Evolutionary conservation across 2,888 invertebrate species (phyloP).

Genomic region (Thereva nobilitata): DNA sequence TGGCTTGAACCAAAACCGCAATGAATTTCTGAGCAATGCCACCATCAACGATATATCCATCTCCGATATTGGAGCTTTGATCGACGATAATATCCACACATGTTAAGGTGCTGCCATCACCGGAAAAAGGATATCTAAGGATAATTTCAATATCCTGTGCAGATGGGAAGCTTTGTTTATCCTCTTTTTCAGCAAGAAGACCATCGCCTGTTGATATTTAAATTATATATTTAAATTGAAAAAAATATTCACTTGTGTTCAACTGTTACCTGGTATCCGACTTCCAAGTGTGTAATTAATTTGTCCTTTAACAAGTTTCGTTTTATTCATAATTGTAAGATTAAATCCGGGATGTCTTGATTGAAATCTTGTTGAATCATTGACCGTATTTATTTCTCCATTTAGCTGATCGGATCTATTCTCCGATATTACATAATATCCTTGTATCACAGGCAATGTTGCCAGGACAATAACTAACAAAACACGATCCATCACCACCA

Average conservation of each 20-base stretch:
- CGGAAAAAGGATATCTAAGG: conserved; percentile 27
- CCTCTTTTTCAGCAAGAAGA: conserved; percentile 15
- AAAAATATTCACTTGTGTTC: not conserved
- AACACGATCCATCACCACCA: too few relatives aligned
- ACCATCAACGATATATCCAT: conserved; percentile 32
- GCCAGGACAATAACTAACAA: too few relatives aligned
- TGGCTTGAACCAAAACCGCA: conserved; percentile 31
- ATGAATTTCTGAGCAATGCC: conserved; percentile 34
- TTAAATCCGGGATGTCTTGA: conserved; percentile 4
- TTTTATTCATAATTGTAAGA: conserved; percentile 7
- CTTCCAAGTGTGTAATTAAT: conserved; percentile 25
- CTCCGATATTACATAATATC: not conserved
- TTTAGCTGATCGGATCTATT: conserved; percentile 11
- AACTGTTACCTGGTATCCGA: conserved; percentile 26
- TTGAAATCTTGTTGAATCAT: conserved; percentile 18
- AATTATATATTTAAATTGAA: not conserved
- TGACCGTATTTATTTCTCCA: conserved; percentile 23
- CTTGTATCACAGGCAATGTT: too few relatives aligned
- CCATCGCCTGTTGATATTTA: conserved; percentile 26
- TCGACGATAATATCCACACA: conserved; percentile 35
- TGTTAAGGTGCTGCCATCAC: conserved; percentile 21
- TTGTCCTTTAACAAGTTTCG: conserved; percentile 17
- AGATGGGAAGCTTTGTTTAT: conserved; percentile 31
- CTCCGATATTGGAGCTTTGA: conserved; percentile 36
- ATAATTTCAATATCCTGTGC: conserved; percentile 32